Percentiles rank a stretch among this genome's conserved stretches.
These are phyloP conservation scores for Cerastis rubricosa DNA, from an alignment of 2,888 invertebrate genomes.

Conservation along the genomic window DNA sequence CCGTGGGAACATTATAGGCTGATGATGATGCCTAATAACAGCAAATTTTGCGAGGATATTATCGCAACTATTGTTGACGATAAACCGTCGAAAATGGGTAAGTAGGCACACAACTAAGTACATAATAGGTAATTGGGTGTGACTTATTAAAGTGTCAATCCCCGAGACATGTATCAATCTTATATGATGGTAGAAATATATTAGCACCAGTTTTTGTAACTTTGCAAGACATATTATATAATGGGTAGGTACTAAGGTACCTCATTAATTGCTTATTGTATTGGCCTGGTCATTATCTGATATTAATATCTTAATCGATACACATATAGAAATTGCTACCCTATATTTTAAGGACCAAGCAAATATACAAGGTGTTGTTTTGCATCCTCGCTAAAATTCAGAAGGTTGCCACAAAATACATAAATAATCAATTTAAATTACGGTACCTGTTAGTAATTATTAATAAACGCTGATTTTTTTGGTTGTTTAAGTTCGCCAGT, in stretches of 20 bases:
- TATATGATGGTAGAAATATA: not conserved
- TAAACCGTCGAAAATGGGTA: constrained; percentile 30
- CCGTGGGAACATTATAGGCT: no score
- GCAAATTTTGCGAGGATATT: not conserved
- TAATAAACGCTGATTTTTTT: no score
- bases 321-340: not conserved
- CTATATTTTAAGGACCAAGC: not conserved
- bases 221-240: constrained; percentile 16
- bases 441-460: no score
- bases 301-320: constrained; percentile 16
- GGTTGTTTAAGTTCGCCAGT: no score
- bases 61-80: not conserved
- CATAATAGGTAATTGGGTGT: constrained; percentile 14
- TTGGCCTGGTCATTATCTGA: not conserved
- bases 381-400: no score
- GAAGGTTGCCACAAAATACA: no score
- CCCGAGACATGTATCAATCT: not conserved
- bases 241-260: constrained; percentile 9
- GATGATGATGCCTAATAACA: not conserved
- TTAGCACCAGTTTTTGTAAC: not conserved
- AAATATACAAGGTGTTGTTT: not conserved
- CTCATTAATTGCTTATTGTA: constrained; percentile 17
- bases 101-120: not conserved
- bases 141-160: constrained; percentile 28
- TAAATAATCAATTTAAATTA: no score